Conservation (phyloP, 2,888 invertebrate genomes). For the Phengaris arion region DNA sequence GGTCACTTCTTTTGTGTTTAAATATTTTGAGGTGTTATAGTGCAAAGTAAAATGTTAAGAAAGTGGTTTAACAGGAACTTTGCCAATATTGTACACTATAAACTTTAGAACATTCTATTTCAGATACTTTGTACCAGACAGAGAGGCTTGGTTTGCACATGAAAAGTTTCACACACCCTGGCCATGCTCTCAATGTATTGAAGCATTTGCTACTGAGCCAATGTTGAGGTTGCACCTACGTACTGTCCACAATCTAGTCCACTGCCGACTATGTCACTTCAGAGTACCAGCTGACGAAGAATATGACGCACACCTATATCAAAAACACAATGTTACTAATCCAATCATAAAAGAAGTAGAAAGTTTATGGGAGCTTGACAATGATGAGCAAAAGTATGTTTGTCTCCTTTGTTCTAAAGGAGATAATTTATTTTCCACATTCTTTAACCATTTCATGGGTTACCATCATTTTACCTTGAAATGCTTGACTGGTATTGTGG, state of each 20-base stretch:
- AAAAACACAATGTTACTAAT: slow-evolving; percentile 67
- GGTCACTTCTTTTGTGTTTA: not conserved
- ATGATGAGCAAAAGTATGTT: slow-evolving; percentile 54
- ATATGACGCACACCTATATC: slow-evolving; percentile 61
- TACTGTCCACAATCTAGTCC: slow-evolving; percentile 59
- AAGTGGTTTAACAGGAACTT: no score
- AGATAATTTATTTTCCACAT: slow-evolving; percentile 51
- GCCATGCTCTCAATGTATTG: slow-evolving; percentile 70
- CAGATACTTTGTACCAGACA: slow-evolving; percentile 69
- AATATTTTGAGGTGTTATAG: no score
- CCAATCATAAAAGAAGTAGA: slow-evolving; percentile 54
- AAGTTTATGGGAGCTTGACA: slow-evolving; percentile 60
- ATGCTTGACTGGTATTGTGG: slow-evolving; percentile 62
- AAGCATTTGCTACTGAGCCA: slow-evolving; percentile 57
- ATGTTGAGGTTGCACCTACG: slow-evolving; percentile 59
- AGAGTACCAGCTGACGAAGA: slow-evolving; percentile 61
- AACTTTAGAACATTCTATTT: slow-evolving; percentile 40
- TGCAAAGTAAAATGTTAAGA: no score
- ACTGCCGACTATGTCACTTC: slow-evolving; percentile 70
- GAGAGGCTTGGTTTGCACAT: slow-evolving; percentile 62
- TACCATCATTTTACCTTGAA: slow-evolving; percentile 70
- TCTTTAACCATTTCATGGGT: slow-evolving; percentile 70
- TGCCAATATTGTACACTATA: not conserved
- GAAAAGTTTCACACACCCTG: slow-evolving; percentile 66
- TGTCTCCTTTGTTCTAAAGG: slow-evolving; percentile 65